These are phyloP conservation scores for Parnassius orleans DNA, from an alignment of 2,888 invertebrate species.

Conservation along the genomic window DNA sequence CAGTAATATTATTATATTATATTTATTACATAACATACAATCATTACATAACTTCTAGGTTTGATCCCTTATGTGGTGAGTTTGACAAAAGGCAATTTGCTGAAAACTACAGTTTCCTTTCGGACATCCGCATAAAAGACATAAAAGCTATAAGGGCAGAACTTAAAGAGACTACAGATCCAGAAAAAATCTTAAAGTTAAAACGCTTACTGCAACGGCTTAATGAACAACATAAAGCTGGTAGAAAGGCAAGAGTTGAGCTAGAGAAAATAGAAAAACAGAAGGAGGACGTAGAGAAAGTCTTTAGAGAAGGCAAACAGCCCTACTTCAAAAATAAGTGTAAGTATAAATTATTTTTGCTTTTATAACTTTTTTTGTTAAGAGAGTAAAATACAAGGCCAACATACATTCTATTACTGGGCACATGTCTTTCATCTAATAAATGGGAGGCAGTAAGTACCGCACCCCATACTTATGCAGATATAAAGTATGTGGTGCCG, in stretches of 20 bases:
- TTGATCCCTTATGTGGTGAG: constrained; percentile 91
- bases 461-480: no score
- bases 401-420: no score
- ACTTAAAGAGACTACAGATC: constrained; percentile 81
- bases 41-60: constrained; percentile 69
- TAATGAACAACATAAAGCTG: constrained; percentile 88
- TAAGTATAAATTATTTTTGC: constrained; percentile 37
- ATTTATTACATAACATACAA: no score
- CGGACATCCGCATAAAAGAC: constrained; percentile 86
- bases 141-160: constrained; percentile 82
- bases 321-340: constrained; percentile 83
- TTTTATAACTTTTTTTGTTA: no score
- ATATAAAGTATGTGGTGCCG: no score
- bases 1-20: no score
- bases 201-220: constrained; percentile 87
- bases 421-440: no score
- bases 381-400: no score
- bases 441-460: no score
- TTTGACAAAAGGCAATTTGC: constrained; percentile 88
- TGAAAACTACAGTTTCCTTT: constrained; percentile 88
- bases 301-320: constrained; percentile 84
- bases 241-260: constrained; percentile 78
- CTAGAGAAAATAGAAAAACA: constrained; percentile 74
- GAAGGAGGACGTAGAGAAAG: constrained; percentile 75
- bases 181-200: constrained; percentile 83